Conservation (phyloP, 2,888 invertebrate species). For the Dioctria rufipes region DNA sequence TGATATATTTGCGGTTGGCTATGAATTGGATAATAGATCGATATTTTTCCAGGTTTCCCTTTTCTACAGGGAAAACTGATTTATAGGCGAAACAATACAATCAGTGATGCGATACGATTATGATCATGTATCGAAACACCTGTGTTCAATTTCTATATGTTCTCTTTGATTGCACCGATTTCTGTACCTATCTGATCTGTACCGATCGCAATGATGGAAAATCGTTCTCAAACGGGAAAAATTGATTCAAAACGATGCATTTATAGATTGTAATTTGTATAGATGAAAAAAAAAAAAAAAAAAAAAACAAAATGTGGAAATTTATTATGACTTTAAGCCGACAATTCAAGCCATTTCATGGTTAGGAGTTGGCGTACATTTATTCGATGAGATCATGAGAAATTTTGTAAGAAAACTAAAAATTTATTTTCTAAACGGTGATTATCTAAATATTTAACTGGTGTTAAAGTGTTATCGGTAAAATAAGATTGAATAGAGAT, state of each 20-base stretch:
- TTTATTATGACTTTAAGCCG: too few species aligned
- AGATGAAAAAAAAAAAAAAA: too few species aligned
- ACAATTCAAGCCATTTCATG: too few species aligned
- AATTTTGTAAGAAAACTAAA: too few species aligned
- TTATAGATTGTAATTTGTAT: background rate
- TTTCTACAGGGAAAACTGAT: constrained; percentile 35
- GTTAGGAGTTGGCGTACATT: too few species aligned
- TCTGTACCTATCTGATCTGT: background rate
- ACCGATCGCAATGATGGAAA: background rate
- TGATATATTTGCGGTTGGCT: constrained; percentile 35
- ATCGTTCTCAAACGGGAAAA: constrained; percentile 28
- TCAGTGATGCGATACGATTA: background rate
- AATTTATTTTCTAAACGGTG: too few species aligned
- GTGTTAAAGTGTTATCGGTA: too few species aligned
- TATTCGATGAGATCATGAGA: too few species aligned
- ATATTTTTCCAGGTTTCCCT: constrained; percentile 7
- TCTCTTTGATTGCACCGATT: constrained; percentile 17
- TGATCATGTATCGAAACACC: constrained; percentile 34
- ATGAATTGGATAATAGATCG: constrained; percentile 46
- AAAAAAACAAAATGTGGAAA: too few species aligned
- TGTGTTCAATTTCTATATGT: constrained; percentile 26
- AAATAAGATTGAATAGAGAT: too few species aligned
- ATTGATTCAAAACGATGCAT: constrained; percentile 34
- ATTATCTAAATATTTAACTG: too few species aligned
- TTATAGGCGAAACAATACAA: constrained; percentile 23